Evolutionary conservation across 2,888 invertebrate genomes (phyloP), one percentile per base, ranked within the genome.

Genomic region (Tetragonisca angustula): DNA sequence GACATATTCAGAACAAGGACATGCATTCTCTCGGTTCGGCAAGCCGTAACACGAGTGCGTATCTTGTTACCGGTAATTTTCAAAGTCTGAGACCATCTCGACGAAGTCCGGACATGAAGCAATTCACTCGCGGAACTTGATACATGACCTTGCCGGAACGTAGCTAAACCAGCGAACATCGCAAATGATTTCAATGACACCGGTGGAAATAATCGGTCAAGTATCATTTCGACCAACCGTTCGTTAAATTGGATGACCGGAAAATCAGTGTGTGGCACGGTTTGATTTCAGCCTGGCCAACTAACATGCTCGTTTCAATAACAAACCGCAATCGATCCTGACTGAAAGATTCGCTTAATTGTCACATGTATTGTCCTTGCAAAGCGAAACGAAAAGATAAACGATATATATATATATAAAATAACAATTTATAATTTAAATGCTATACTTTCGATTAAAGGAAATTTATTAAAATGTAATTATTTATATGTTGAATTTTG

Each of bases 81-180:
- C 84, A 87, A 88, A 91, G 89, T 89, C 89, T 85, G 81, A 82
- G 89, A 88, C 85, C 83, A 81, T 87, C 86, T 84, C 85, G n/a
- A 24, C 89, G 73, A 75, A 78, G 83, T 71, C 86, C 92, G 92
- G 92, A 92, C 90, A 86, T 92, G 91, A 90, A 90, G 91, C 87
- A 91, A 90, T 89, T 88, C 88, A 74, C 87, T 85, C 90, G 76
- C 90, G 92, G 92, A 93, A 93, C 93, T 93, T 93, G 93, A 93
- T 93, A 92, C 93, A 92, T 92, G 93, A 93, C 93, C 93, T 92
- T 93, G 93, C 81, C 79, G 61, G 89, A 85, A 76, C 82, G 75
- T 69, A 70, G 81, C 83, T 77, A 84, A 77, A 75, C 79, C 76
- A 81, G 77, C 79, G 69, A 54, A 72, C 84, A 87, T 79, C 65